Base-by-base conservation (phyloP, 2,113 vertebrate genomes). In the Puma concolor region DNA sequence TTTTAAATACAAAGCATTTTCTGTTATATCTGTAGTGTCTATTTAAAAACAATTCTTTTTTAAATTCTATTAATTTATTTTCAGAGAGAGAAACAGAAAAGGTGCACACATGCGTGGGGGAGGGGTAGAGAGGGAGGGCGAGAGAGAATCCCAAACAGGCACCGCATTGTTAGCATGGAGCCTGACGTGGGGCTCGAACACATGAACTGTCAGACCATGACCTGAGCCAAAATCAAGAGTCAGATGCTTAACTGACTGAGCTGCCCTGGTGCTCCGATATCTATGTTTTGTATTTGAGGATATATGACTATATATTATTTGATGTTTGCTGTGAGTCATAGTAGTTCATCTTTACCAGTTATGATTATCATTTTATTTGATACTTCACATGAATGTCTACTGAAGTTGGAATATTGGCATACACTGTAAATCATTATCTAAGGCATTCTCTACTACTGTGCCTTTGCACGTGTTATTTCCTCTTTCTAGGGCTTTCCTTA, bases 1-100 rank as follows among this genome's bases (percentile, higher is more conserved):
- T 90, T 83, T 92, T 83, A 96, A 88, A 76, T 79, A 67, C 2
- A 17, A 67, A 50, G n/a, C 9, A 76, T 86, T 94, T 80, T 50
- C 33, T 81, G n/a, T n/a, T 41, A 25, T 23, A 57, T 50, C 16
- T 89, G 7, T 15, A 66, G 69, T n/a, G 0, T 69, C 50, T 76
- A 66, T 36, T 72, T 29, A 29, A 48, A 76, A 60, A 25, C 19
- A 85, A 7, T 87, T 91, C 77, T 23, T 60, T 60, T 23, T 60
- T 7, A 19, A 60, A 23, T 7, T 60, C 57, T 60, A 60, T 21
- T 57, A 57, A 57, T 60, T 60, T 60, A 60, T 23, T 60, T 60
- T 60, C 21, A 23, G 15, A 21, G 21, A 60, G 57, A 60, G 57
- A 60, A 60, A 60, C 57, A 23, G 21, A 60, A 25, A 60, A 21